Conservation (phyloP, 1,140 invertebrate species). For the Lepidotrigona ventralis region DNA sequence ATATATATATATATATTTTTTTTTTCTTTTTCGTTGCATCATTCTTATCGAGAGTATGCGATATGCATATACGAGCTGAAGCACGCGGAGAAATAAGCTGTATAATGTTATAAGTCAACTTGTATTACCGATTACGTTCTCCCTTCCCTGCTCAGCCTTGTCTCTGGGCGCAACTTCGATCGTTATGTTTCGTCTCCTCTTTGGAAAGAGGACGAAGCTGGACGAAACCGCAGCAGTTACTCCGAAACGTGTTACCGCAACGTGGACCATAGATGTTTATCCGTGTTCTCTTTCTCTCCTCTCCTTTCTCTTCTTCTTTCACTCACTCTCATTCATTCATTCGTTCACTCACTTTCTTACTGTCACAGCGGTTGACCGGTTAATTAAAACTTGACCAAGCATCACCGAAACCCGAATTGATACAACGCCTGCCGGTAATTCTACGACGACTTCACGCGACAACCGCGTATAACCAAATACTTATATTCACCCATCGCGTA, state of each 20-base stretch:
- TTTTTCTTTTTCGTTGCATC: too few species aligned
- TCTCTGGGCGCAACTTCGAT: conserved; percentile 1
- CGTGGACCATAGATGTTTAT: not conserved
- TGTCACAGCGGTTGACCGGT: not conserved
- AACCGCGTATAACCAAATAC: not conserved
- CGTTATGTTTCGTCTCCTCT: conserved; percentile 12
- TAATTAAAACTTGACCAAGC: not conserved
- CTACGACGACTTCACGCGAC: not conserved
- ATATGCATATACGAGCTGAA: not conserved
- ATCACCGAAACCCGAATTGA: not conserved
- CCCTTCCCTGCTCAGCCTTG: not conserved
- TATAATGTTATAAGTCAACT: not conserved
- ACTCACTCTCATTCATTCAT: too few species aligned
- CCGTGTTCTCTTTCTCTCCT: not conserved
- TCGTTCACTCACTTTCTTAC: not conserved
- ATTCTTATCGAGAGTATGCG: not conserved
- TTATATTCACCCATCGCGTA: not conserved
- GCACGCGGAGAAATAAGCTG: not conserved
- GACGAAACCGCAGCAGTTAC: conserved; percentile 25
- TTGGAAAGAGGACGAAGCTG: conserved; percentile 6
- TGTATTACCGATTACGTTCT: not conserved
- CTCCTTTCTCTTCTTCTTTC: not conserved
- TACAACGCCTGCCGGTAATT: not conserved
- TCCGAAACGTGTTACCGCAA: conserved; percentile 10
- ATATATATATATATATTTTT: not conserved